Base-by-base conservation (phyloP, 2,113 vertebrate genomes). In the Chaetorhynchus papuensis region DNA sequence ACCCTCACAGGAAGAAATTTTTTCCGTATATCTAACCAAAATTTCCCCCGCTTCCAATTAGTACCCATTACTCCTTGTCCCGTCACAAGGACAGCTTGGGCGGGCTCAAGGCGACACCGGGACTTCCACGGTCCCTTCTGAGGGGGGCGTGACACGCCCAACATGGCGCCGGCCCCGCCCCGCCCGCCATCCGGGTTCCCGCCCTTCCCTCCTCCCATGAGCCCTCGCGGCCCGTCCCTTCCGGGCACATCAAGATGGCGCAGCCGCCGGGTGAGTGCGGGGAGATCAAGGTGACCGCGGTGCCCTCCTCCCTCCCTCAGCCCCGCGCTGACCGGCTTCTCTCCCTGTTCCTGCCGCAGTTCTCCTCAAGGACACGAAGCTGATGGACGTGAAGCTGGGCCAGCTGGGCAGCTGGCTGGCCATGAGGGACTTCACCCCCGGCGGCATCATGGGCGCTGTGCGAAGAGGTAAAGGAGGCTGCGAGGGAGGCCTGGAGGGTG, bases 361-460 rank as follows among this genome's bases (percentile, higher is more conserved):
- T 95, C 96, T 98, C 52, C 19, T 99, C 50, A 98, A 96, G 74
- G 98, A 99, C 66, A 98, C 87, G 97, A 98, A 95, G 47, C 98
- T 99, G 56, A 87, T 99, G 98, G 99, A 99, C 13, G 99, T 99
- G 89, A 99, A 99, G 93, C 91, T 99, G 64, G 98, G 97, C 8
- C 97, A 99, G 97, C 70, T 99, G 88, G 98, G 98, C 27, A 90
- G 11, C 70, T 99, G 99, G 99, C 16, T 99, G 13, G 91, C 98
- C 65, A 97, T 97, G 39, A 97, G 98, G 23, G 98, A 99, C 91
- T 99, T 98, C 96, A 98, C 98, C 16, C 99, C 98, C 27, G 97
- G 97, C 6, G 99, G 99, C 44, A 64, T 99, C 54, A 1, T 92
- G 6, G 69, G 96, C 16, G 96, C 98, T 11, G 0, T 98, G 22